phyloP scores from a whole-genome alignment of 2,888 invertebrate species.

The Watsonalla cultraria region DNA sequence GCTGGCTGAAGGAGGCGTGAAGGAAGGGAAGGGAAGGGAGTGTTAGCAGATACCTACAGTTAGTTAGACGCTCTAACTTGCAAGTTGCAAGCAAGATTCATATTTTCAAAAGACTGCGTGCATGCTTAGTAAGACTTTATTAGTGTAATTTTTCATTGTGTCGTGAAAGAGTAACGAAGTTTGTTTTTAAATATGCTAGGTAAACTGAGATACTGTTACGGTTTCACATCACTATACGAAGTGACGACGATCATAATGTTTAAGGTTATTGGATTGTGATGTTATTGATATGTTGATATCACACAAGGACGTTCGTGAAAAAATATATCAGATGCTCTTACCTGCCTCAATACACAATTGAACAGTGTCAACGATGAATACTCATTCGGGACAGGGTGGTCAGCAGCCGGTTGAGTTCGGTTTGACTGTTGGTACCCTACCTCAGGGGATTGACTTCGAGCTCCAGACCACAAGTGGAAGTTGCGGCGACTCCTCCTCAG shows the following conservation, averaged over 20 bases:
- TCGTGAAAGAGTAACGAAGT: not conserved
- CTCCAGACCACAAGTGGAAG: conserved; percentile 27
- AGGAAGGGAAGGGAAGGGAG: not conserved
- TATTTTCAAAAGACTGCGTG: not conserved
- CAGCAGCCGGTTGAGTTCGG: conserved; percentile 37
- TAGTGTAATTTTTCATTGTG: not conserved
- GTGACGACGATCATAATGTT: conserved; percentile 10
- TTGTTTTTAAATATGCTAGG: not conserved
- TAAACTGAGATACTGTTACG: not conserved
- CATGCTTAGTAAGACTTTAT: not conserved
- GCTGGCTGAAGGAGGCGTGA: no score
- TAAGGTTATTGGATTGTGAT: conserved; percentile 32
- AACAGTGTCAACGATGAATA: conserved; percentile 27
- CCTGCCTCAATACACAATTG: not conserved
- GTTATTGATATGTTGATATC: conserved; percentile 34
- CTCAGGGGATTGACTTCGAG: conserved; percentile 36
- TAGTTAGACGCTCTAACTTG: not conserved
- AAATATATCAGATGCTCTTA: not conserved
- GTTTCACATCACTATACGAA: conserved; percentile 3
- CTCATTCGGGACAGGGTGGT: conserved; percentile 37
- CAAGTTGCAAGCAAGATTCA: not conserved
- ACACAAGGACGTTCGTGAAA: conserved; percentile 29
- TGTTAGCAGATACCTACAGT: no score
- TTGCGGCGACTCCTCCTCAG: conserved; percentile 67
- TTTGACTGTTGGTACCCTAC: conserved; percentile 44